Evolutionary conservation across 1,140 invertebrate genomes (phyloP).

Genomic region (Apis mellifera): DNA sequence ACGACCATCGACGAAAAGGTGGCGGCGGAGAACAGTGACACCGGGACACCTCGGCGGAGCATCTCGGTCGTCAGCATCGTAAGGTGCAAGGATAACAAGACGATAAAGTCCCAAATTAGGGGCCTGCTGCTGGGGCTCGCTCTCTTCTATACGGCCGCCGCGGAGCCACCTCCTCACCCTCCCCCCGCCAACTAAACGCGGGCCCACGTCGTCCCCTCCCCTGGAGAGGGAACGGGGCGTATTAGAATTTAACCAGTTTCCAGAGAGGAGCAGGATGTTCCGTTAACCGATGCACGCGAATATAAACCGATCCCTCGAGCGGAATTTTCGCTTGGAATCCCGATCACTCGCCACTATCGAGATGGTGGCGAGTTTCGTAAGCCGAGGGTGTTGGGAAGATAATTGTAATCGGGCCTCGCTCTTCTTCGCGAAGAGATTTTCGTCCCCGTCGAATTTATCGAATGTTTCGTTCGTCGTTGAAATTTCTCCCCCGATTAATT

Average conservation of each 20-base stretch:
- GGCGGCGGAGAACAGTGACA: slow-evolving; percentile 37
- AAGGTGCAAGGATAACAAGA: slow-evolving; percentile 67
- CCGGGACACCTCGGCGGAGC: slow-evolving; percentile 41
- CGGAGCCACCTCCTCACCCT: not conserved
- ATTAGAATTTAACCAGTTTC: slow-evolving; percentile 37
- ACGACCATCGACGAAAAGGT: slow-evolving; percentile 40
- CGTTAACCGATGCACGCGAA: not conserved
- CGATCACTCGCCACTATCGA: not conserved
- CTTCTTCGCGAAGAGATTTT: no score
- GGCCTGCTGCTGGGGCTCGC: not conserved
- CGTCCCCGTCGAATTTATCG: no score
- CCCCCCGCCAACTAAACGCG: not conserved
- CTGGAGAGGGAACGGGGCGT: not conserved
- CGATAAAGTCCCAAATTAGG: slow-evolving; percentile 68
- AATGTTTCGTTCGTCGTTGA: no score
- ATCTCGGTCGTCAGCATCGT: slow-evolving; percentile 44
- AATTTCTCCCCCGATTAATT: no score
- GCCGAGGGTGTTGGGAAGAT: no score
- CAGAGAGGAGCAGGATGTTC: not conserved
- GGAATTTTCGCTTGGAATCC: slow-evolving; percentile 5
- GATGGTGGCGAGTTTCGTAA: no score
- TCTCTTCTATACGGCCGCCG: slow-evolving; percentile 16
- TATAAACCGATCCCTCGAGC: not conserved
- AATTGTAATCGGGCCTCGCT: no score
- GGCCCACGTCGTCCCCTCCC: no score